Conservation (phyloP, 2,113 vertebrate species). For the Catharus bicknelli region DNA sequence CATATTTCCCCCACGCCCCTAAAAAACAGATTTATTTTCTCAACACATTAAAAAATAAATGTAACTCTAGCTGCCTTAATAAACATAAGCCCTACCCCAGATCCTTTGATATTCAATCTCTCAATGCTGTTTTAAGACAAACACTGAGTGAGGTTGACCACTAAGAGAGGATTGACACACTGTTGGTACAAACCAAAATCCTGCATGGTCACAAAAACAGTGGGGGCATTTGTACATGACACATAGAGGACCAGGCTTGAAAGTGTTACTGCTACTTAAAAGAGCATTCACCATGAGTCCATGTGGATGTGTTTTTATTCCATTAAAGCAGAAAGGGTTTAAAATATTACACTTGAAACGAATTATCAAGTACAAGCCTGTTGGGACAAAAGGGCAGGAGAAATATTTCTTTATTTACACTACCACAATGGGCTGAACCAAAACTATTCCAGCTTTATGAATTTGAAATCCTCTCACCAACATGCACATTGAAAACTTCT, state of each 20-base stretch:
- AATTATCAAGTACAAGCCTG: not conserved
- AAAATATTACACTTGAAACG: not conserved
- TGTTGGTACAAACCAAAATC: not conserved
- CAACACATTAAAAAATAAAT: not conserved
- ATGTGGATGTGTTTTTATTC: not conserved
- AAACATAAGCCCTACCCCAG: not conserved
- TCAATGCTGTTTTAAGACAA: not conserved
- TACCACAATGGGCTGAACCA: not conserved
- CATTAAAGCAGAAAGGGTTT: not conserved
- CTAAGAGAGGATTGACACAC: not conserved
- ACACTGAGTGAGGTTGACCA: not conserved
- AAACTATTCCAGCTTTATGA: not conserved
- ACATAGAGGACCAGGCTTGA: not conserved
- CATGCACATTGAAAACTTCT: not conserved
- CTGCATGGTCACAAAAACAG: not conserved
- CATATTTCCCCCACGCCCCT: not conserved
- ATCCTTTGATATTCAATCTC: not conserved
- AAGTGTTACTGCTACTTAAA: not conserved
- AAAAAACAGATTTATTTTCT: not conserved
- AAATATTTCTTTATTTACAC: not conserved
- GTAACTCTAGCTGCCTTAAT: not conserved
- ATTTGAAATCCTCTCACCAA: not conserved
- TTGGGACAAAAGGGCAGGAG: not conserved
- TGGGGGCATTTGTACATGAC: not conserved
- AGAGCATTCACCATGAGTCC: not conserved